Conservation (phyloP, 2,888 invertebrate species). For the Microctonus brassicae region DNA sequence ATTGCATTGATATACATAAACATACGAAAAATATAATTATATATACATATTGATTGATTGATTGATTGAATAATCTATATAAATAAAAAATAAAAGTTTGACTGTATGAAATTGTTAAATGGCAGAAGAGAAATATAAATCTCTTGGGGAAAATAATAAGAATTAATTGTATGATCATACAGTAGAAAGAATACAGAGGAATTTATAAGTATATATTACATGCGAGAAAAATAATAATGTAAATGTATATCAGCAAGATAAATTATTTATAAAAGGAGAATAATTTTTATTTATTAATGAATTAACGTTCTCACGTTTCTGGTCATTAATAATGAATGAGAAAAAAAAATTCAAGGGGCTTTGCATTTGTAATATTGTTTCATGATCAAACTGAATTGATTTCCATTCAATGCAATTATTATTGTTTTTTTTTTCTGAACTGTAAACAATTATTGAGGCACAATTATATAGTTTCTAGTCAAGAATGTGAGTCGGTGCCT, state of each 20-base stretch:
- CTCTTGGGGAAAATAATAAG: neutral
- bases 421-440: neutral
- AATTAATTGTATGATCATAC: neutral
- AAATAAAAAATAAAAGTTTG: conserved; percentile 9
- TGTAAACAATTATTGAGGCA: conserved; percentile 29
- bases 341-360: neutral
- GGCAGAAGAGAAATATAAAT: neutral
- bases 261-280: neutral
- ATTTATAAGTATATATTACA: too few relatives aligned
- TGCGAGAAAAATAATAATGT: neutral
- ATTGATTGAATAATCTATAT: conserved; percentile 14
- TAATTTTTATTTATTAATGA: neutral
- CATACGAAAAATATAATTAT: too few relatives aligned
- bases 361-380: neutral
- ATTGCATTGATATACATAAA: conserved; percentile 11
- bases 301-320: neutral
- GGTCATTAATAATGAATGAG: neutral
- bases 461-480: conserved; percentile 58
- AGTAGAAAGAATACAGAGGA: neutral
- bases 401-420: too few relatives aligned
- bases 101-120: neutral
- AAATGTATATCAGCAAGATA: neutral
- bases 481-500: conserved; percentile 44
- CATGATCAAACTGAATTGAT: too few relatives aligned
- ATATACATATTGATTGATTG: neutral